Base-by-base conservation (phyloP, 2,113 vertebrate genomes). In the Calonectris borealis region DNA sequence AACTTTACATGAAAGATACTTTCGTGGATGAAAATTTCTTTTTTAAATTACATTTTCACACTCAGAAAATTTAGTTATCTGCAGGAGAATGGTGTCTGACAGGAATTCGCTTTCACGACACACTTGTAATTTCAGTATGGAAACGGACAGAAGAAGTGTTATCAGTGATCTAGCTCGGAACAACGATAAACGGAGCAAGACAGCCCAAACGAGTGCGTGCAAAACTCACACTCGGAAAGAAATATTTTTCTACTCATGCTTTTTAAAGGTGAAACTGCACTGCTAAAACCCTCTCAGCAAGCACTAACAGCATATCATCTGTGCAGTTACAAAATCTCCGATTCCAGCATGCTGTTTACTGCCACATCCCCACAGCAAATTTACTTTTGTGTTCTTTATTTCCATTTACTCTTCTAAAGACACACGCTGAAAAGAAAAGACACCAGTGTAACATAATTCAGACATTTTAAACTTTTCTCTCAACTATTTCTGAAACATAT, bases 391-490 rank as follows among this genome's bases (percentile, higher is more conserved):
- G 58, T 18, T 49, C 21, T 17, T 34, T 29, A n/a, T 32, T 81
- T 46, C 62, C 80, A 16, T 44, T 70, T 40, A 46, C 49, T 46
- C 32, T 79, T 73, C 79, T 54, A 78, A 36, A 1, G 60, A 80
- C 66, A 87, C 42, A 12, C 0, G 5, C 44, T 55, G 68, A 27
- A 36, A 70, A 94, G n/a, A 77, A 52, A 68, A 87, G 86, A 70
- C 58, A 13, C 20, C 0, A 2, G 20, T 6, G 65, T 18, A 68
- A 89, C 58, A 16, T 3, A 84, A 95, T 90, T 90, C 96, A 93
- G 52, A 64, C 79, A 75, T 22, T 76, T 69, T 46, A 70, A 85
- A 97, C 93, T 97, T 97, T 82, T 81, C 96, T 95, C 95, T 77
- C 91, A 69, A 73, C 92, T 91, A 29, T 49, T 97, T 87, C 88